Percentiles rank a stretch among this genome's conserved stretches.
These are phyloP conservation scores for Myrmecobius fasciatus DNA, from an alignment of 2,113 vertebrate species.

Conservation along the genomic window DNA sequence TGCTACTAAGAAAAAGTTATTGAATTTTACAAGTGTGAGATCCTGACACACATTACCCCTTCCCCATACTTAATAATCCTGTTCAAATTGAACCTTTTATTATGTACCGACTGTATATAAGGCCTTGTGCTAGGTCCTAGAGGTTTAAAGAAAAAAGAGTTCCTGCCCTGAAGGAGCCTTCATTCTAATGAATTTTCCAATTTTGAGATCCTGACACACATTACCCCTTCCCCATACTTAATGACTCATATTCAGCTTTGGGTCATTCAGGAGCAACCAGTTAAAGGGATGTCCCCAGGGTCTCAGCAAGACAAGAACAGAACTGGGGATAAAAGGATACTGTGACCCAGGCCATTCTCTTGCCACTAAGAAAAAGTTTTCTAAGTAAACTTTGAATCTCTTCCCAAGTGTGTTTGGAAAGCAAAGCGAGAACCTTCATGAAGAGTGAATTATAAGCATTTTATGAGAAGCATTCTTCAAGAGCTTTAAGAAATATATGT, in stretches of 20 bases:
- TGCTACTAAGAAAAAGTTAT: slow-evolving; percentile 20
- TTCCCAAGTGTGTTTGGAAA: slow-evolving; percentile 68
- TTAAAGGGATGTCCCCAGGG: background rate
- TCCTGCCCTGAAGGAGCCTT: background rate
- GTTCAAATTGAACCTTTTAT: no score
- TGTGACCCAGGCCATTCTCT: slow-evolving; percentile 43
- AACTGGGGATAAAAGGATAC: slow-evolving; percentile 12
- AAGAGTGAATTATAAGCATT: slow-evolving; percentile 55
- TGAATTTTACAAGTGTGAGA: background rate
- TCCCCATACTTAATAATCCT: background rate
- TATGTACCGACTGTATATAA: no score
- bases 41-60: background rate
- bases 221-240: background rate
- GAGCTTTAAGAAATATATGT: slow-evolving; percentile 41
- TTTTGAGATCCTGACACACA: background rate
- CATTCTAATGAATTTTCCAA: background rate
- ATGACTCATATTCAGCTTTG: background rate
- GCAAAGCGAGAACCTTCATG: slow-evolving; percentile 33
- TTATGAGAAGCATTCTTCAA: slow-evolving; percentile 30
- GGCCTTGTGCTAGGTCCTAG: background rate
- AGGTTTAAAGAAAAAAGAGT: background rate
- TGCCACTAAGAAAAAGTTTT: slow-evolving; percentile 37
- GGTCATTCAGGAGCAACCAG: background rate
- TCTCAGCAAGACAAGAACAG: background rate
- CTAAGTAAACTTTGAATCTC: slow-evolving; percentile 72